phyloP scores from a whole-genome alignment of 92 coral and sea anemone genomes.

The Palythoa grandiflora region DNA sequence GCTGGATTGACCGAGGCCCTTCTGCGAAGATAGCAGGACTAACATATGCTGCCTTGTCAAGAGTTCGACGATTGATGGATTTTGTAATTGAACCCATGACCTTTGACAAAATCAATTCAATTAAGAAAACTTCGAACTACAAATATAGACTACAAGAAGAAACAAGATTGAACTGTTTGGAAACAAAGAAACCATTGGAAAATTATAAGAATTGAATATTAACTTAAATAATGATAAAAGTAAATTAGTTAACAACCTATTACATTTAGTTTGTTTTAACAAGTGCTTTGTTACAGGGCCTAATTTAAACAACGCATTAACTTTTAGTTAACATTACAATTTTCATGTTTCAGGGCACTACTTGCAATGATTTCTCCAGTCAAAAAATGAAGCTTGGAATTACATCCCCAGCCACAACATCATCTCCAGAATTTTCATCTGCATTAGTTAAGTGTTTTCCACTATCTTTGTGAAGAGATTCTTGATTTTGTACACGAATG shows the following conservation, averaged over 20 bases:
- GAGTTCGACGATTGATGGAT: conserved; percentile 40
- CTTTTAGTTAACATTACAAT: no score
- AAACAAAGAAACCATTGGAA: conserved; percentile 22
- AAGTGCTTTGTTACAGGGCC: no score
- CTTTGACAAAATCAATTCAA: conserved; percentile 39
- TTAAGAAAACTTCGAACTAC: conserved; percentile 56
- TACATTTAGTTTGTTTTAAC: no score
- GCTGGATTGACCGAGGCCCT: conserved; percentile 50
- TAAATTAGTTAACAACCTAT: neutral
- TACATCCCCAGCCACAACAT: no score
- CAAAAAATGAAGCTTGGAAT: no score
- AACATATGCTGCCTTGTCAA: conserved; percentile 64
- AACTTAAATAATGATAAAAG: neutral
- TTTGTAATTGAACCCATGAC: conserved; percentile 59
- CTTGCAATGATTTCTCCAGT: no score
- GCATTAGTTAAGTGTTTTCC: no score
- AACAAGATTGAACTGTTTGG: conserved; percentile 44
- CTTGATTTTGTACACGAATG: no score
- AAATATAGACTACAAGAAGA: conserved; percentile 58
- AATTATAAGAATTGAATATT: neutral
- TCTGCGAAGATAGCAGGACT: conserved; percentile 59
- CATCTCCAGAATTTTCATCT: no score
- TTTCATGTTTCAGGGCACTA: no score
- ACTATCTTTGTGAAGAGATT: no score
- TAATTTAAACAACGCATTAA: no score